Percentiles rank a stretch among this genome's conserved stretches.
These are phyloP conservation scores for Scaptomyza graminum DNA, from an alignment of 1,140 invertebrate genomes.

Conservation along the genomic window DNA sequence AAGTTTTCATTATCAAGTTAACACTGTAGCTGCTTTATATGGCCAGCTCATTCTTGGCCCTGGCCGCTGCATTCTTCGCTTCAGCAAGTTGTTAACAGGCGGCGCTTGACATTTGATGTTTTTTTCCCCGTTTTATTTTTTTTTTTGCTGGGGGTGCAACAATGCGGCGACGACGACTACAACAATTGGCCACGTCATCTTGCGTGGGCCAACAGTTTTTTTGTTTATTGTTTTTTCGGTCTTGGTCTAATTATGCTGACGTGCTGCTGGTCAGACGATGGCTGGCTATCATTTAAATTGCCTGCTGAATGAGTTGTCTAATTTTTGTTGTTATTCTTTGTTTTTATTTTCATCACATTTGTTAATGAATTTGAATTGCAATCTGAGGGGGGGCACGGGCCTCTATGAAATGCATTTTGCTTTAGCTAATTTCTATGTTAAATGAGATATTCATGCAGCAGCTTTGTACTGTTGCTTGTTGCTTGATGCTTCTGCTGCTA, in stretches of 20 bases:
- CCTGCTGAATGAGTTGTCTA: conserved; percentile 60
- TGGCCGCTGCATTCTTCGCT: conserved; percentile 32
- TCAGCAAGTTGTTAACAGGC: conserved; percentile 19
- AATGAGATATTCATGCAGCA: neutral
- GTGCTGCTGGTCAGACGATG: conserved; percentile 31
- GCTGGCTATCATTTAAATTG: conserved; percentile 18
- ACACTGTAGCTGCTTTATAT: conserved; percentile 5
- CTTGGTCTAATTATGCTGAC: conserved; percentile 71
- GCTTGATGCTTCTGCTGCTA: too few species aligned
- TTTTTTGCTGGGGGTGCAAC: conserved; percentile 46
- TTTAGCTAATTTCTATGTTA: neutral
- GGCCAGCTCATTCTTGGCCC: conserved; percentile 24
- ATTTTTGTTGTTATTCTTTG: conserved; percentile 30
- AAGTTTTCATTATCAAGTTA: neutral
- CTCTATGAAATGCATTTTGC: neutral
- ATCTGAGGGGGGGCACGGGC: conserved; percentile 29
- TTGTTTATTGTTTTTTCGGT: conserved; percentile 21
- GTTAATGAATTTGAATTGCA: conserved; percentile 72
- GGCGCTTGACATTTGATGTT: conserved; percentile 50
- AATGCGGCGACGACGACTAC: neutral
- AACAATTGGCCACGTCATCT: conserved; percentile 38
- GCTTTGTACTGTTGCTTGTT: too few species aligned
- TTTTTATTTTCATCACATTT: conserved; percentile 16
- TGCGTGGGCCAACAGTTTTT: conserved; percentile 37
- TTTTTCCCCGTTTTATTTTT: neutral